phyloP scores from a whole-genome alignment of 2,113 vertebrate genomes.

The Kryptolebias marmoratus region DNA sequence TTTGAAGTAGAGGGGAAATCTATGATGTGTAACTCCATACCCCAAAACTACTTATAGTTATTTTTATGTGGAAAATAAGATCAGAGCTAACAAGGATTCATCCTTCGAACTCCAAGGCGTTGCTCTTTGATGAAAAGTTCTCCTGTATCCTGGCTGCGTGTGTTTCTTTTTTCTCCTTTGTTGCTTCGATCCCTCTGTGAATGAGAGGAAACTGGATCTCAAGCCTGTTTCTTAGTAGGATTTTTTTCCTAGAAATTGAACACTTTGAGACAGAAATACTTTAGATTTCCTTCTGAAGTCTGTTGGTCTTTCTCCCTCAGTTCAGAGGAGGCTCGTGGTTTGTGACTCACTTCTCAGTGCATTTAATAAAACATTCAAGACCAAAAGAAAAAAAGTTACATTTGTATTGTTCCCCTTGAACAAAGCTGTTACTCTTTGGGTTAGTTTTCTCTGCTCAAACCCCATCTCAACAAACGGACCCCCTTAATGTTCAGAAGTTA shows the following conservation, averaged over 20 bases:
- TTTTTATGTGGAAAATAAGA: slow-evolving; percentile 5
- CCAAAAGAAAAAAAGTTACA: slow-evolving; percentile 49
- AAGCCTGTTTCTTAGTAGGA: slow-evolving; percentile 41
- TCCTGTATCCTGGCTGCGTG: slow-evolving; percentile 21
- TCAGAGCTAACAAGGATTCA: slow-evolving; percentile 15
- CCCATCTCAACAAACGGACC: slow-evolving; percentile 63
- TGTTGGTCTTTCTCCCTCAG: slow-evolving; percentile 41
- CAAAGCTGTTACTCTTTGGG: slow-evolving; percentile 53
- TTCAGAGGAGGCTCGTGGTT: slow-evolving; percentile 67
- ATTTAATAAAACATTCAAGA: slow-evolving; percentile 40
- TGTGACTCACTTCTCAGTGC: slow-evolving; percentile 55
- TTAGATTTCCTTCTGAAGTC: slow-evolving; percentile 53
- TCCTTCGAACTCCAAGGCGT: slow-evolving; percentile 23
- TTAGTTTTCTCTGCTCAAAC: slow-evolving; percentile 43
- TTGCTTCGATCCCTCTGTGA: slow-evolving; percentile 42
- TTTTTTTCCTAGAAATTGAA: slow-evolving; percentile 46
- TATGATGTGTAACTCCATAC: not conserved
- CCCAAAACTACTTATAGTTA: not conserved
- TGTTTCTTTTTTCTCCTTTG: slow-evolving; percentile 18
- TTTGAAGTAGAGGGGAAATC: slow-evolving; percentile 21
- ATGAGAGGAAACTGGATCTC: slow-evolving; percentile 35
- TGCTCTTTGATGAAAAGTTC: slow-evolving; percentile 30
- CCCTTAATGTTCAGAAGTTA: slow-evolving; percentile 42
- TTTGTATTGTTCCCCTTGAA: slow-evolving; percentile 49
- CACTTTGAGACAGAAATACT: slow-evolving; percentile 68